Evolutionary conservation across 2,888 invertebrate species (phyloP), one percentile per base, ranked within the genome.

Genomic region (Bursaphelenchus okinawaensis): DNA sequence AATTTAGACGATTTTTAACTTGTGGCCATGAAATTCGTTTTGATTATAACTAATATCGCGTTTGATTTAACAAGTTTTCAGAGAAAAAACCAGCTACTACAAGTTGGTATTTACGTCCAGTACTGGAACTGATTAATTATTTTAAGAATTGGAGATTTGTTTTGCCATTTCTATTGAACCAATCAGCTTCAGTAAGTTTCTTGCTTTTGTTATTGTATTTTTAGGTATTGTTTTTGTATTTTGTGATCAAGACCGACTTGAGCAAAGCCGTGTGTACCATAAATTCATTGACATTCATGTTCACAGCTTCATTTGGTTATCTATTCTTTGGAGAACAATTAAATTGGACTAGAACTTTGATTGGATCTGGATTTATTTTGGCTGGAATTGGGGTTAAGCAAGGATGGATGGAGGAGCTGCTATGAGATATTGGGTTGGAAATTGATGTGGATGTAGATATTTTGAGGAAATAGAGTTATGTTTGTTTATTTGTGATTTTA

Each of bases 91-190:
- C n/a, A n/a, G n/a, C n/a, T n/a, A n/a, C n/a, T n/a, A n/a, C n/a
- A n/a, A n/a, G n/a, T n/a, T 40, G 40, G 40, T 26, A 24, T 54
- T 1, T 23, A 2, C 60, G 60, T 9, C 60, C 60, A 7, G 19
- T 59, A 19, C 12, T 40, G 12, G 50, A 59, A 16, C 60, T 59
- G 9, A 31, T 29, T 16, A n/a, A 12, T 4, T 16, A 67, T 52
- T 40, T 65, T 20, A 27, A 27, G 28, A 70, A 70, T 28, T 70
- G 67, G 69, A 27, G 65, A 54, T 67, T 70, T 40, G 40, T 62
- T 55, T 12, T 70, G 23, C 69, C 70, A n/a, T 67, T 70, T 29
- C 55, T 56, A 8, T 51, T 70, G 54, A 70, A 70, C 55, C 70
- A 70, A 52, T 50, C 58, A 19, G 69, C 65, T 8, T 70, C 70